These are phyloP conservation scores for Nasonia oneida DNA, from an alignment of 2,888 invertebrate genomes.

Conservation along the genomic window DNA sequence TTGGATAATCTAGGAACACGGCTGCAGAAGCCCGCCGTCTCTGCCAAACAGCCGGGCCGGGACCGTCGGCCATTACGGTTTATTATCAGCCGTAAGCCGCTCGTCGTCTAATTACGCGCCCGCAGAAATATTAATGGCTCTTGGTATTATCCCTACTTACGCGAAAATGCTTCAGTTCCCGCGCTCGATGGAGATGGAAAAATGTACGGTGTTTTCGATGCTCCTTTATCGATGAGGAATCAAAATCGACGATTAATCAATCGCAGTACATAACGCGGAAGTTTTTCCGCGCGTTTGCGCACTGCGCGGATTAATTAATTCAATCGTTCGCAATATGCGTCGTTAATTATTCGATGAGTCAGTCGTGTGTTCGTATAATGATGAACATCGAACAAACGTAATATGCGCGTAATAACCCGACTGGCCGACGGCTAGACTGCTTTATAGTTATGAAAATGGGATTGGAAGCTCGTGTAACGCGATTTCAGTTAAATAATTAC, in stretches of 20 bases:
- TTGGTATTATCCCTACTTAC: constrained; percentile 43
- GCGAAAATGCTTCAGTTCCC: background rate
- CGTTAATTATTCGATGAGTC: too few species aligned
- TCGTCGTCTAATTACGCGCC: constrained; percentile 51
- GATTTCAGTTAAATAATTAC: background rate
- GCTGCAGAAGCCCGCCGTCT: background rate
- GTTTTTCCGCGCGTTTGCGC: too few species aligned
- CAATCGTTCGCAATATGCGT: too few species aligned
- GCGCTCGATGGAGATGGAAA: background rate
- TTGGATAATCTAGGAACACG: constrained; percentile 32
- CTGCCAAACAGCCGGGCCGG: constrained; percentile 1
- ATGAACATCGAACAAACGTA: background rate
- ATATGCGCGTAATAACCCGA: background rate
- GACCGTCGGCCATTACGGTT: constrained; percentile 49
- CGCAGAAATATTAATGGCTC: constrained; percentile 54
- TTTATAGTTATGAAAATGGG: background rate
- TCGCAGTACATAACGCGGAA: too few species aligned
- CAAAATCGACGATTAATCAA: background rate
- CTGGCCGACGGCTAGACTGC: background rate
- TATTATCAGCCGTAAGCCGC: constrained; percentile 52
- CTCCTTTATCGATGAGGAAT: background rate
- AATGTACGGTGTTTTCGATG: too few species aligned
- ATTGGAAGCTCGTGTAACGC: background rate
- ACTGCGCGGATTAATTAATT: too few species aligned
- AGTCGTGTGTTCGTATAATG: too few species aligned